Evolutionary conservation across 2,113 vertebrate species (phyloP).

Genomic region (Agelaius phoeniceus): DNA sequence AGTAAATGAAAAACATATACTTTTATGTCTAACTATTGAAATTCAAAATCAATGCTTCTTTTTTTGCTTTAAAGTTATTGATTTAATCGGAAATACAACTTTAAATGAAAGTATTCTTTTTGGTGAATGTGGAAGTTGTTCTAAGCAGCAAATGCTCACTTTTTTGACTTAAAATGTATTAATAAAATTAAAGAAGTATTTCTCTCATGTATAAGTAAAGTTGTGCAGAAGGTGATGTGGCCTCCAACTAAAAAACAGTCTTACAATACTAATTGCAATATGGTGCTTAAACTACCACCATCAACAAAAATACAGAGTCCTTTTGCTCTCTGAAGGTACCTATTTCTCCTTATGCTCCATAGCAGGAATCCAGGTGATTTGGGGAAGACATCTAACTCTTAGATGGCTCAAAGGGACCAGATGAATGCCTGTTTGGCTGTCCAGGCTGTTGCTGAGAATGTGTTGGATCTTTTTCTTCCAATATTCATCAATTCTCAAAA

Average conservation of each 20-base stretch:
- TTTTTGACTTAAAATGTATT: background rate
- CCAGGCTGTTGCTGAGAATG: background rate
- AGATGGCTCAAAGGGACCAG: background rate
- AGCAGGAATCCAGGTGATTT: background rate
- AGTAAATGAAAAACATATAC: background rate
- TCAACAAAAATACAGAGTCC: rapidly evolving
- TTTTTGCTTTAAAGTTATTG: background rate
- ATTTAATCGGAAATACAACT: background rate
- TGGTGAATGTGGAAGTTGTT: background rate
- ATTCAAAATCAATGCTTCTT: background rate
- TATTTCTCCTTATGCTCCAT: background rate
- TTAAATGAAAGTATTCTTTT: background rate
- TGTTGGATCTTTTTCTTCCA: background rate
- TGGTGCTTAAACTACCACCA: background rate
- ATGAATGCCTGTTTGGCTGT: background rate
- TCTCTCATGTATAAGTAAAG: background rate
- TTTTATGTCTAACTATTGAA: background rate
- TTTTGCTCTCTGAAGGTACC: background rate
- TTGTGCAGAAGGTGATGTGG: background rate
- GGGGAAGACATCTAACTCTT: background rate
- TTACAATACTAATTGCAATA: background rate
- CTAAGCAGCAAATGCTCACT: background rate
- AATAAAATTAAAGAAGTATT: background rate
- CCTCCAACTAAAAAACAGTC: background rate
- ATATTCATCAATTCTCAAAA: background rate